Conservation (phyloP, 2,797 vertebrate species). For the Hafferia zeledoni region DNA sequence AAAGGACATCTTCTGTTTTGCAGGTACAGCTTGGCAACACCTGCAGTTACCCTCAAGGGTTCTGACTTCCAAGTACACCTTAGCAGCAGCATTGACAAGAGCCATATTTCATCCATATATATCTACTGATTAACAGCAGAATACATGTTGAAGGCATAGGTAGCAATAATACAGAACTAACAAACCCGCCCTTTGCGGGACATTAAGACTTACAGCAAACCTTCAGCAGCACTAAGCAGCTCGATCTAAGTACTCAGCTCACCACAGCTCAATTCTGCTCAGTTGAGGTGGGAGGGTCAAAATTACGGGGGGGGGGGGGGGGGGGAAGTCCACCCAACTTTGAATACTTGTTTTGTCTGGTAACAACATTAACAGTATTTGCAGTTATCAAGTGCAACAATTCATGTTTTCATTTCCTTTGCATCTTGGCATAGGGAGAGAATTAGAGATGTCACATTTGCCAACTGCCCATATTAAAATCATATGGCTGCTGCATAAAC, state of each 20-base stretch:
- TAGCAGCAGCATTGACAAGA: background rate
- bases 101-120: background rate
- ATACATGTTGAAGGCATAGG: background rate
- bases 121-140: background rate
- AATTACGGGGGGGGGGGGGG: accelerated
- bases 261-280: background rate
- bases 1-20: background rate
- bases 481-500: slow-evolving; percentile 17
- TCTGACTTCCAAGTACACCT: background rate
- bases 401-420: background rate
- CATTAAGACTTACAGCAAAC: background rate
- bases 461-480: background rate
- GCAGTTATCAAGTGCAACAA: background rate
- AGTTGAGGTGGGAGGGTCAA: background rate
- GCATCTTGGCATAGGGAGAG: background rate
- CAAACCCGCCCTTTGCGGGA: background rate
- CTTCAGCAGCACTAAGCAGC: background rate
- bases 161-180: background rate
- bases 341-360: background rate
- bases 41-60: background rate
- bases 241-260: background rate
- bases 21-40: background rate
- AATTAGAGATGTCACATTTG: background rate
- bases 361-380: background rate
- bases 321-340: accelerated